Conservation (phyloP, 1,140 invertebrate species). For the Macrosteles quadrilineatus region DNA sequence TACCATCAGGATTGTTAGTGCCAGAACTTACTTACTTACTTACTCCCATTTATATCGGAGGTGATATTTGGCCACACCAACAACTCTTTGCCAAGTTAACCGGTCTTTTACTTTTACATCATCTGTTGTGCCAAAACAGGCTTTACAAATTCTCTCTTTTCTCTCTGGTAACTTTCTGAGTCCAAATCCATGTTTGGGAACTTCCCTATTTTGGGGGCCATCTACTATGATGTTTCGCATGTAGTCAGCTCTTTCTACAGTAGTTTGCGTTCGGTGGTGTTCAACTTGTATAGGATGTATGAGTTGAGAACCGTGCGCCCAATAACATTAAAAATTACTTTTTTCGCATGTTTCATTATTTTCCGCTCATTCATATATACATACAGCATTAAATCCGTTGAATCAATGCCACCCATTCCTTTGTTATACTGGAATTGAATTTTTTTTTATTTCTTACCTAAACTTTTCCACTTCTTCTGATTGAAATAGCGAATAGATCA, state of each 20-base stretch:
- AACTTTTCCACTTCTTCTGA: not conserved
- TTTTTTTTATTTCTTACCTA: not conserved
- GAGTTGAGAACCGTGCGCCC: conserved; percentile 22
- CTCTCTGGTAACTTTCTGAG: conserved; percentile 11
- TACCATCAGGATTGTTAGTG: not conserved
- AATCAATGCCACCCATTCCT: not conserved
- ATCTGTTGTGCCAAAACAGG: not conserved
- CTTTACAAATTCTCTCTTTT: conserved; percentile 21
- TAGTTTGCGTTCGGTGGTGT: conserved; percentile 9
- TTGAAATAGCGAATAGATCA: conserved; percentile 31
- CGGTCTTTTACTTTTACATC: too few relatives aligned
- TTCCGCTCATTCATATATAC: not conserved
- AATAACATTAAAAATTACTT: conserved; percentile 31
- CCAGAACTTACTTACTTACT: too few relatives aligned
- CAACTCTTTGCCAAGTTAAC: too few relatives aligned
- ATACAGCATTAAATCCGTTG: not conserved
- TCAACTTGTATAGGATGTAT: conserved; percentile 24
- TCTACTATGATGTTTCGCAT: conserved; percentile 1
- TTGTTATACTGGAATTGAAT: conserved; percentile 10
- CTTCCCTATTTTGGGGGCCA: not conserved
- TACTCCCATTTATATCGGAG: too few relatives aligned
- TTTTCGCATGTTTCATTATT: conserved; percentile 21
- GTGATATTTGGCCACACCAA: too few relatives aligned
- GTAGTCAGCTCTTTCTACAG: conserved; percentile 10
- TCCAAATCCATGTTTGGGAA: not conserved